Conservation (phyloP, 2,797 vertebrate genomes). For the Lagodon rhomboides region DNA sequence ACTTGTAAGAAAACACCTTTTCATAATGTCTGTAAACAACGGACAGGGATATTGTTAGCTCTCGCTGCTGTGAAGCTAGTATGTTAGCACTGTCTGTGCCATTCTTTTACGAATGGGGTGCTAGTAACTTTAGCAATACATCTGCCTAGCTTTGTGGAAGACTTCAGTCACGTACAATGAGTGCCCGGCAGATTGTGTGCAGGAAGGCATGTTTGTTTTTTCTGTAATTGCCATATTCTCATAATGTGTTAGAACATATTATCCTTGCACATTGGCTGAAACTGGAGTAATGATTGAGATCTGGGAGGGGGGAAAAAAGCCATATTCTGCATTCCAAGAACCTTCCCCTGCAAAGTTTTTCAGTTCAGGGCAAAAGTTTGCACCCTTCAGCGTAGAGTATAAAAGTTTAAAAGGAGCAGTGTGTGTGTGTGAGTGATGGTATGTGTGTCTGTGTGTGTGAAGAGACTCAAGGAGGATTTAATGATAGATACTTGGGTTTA, state of each 20-base stretch:
- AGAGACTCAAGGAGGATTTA: conserved; percentile 62
- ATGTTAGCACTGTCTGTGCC: no score
- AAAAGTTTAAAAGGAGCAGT: conserved; percentile 50
- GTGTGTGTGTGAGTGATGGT: conserved; percentile 8
- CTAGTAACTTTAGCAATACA: no score
- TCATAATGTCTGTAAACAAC: no score
- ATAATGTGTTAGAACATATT: not conserved
- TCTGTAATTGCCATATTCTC: no score
- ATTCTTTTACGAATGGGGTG: no score
- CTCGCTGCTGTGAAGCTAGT: no score
- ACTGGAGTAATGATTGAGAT: not conserved
- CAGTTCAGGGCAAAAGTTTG: conserved; percentile 37
- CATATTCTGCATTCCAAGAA: conserved; percentile 1
- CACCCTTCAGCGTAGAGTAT: conserved; percentile 33
- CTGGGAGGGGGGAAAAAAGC: not conserved
- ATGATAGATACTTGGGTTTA: conserved; percentile 67
- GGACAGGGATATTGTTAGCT: no score
- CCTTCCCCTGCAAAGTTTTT: conserved; percentile 32
- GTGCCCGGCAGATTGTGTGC: no score
- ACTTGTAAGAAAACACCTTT: no score
- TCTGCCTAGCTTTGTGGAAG: no score
- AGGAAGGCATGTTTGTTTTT: no score
- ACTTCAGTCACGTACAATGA: no score
- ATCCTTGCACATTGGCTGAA: not conserved
- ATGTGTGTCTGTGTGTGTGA: conserved; percentile 23